Evolutionary conservation across 2,888 invertebrate genomes (phyloP).

Genomic region (Phymatocera aterrima): DNA sequence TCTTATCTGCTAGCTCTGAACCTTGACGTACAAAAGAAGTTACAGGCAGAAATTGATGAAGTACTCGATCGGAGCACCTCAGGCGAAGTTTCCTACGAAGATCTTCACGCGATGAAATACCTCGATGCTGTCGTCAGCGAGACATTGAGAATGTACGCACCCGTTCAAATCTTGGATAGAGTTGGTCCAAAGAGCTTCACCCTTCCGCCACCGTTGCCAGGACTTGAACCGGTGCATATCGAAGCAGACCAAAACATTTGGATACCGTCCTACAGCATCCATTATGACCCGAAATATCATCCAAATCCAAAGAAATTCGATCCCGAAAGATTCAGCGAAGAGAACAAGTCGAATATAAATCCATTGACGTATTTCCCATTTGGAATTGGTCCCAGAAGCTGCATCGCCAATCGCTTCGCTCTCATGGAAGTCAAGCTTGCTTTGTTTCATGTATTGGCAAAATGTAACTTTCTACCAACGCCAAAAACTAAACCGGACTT

Average conservation of each 20-base stretch:
- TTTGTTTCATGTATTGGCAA: slow-evolving; percentile 69
- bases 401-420: slow-evolving; percentile 77
- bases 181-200: slow-evolving; percentile 76
- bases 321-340: slow-evolving; percentile 75
- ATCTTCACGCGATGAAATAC: slow-evolving; percentile 53
- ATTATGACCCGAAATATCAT: slow-evolving; percentile 63
- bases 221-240: slow-evolving; percentile 58
- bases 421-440: slow-evolving; percentile 73
- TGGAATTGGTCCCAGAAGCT: slow-evolving; percentile 79
- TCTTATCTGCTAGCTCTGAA: slow-evolving; percentile 61
- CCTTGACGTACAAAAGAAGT: slow-evolving; percentile 71
- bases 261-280: slow-evolving; percentile 66
- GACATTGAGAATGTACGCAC: slow-evolving; percentile 75
- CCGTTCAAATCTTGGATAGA: slow-evolving; percentile 74
- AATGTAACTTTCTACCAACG: slow-evolving; percentile 71
- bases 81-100: slow-evolving; percentile 50
- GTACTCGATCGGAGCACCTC: slow-evolving; percentile 29
- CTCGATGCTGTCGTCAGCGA: slow-evolving; percentile 74
- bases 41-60: slow-evolving; percentile 64
- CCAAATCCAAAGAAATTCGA: slow-evolving; percentile 70
- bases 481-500: slow-evolving; percentile 72
- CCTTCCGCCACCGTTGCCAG: slow-evolving; percentile 65
- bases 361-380: slow-evolving; percentile 77
- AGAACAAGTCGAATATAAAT: slow-evolving; percentile 74
- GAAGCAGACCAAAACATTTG: slow-evolving; percentile 53